Percentiles rank a stretch among this genome's conserved stretches.
Conservation (phyloP, 2,113 vertebrate genomes). For the Lichenostomus cassidix region DNA sequence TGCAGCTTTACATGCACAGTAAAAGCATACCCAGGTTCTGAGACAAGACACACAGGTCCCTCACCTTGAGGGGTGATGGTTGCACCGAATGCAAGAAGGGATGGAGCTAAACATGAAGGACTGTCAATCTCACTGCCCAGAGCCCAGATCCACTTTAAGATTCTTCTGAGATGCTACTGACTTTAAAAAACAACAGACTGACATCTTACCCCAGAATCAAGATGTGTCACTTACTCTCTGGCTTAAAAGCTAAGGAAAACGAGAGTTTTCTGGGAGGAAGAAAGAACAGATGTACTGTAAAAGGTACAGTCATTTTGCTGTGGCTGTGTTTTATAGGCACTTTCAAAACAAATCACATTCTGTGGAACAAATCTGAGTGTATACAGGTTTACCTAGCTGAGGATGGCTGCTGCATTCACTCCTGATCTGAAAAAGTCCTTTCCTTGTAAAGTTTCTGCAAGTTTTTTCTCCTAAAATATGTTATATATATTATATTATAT, state of each 20-base stretch:
- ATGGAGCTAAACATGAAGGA: neutral
- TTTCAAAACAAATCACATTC: neutral
- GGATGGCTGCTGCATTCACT: neutral
- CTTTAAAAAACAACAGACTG: neutral
- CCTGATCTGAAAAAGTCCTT: neutral
- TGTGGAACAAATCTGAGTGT: neutral
- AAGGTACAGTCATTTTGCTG: neutral
- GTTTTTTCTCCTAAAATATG: neutral
- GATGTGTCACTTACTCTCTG: neutral
- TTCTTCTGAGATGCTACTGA: neutral
- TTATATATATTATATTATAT: too few relatives aligned
- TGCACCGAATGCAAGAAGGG: fast-evolving
- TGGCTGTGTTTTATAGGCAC: neutral
- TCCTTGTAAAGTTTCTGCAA: neutral
- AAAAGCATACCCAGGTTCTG: neutral
- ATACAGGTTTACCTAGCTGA: neutral
- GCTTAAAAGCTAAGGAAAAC: neutral
- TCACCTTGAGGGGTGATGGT: neutral
- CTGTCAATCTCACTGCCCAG: neutral
- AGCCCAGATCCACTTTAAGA: neutral
- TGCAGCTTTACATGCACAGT: neutral
- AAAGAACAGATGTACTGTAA: neutral
- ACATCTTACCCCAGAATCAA: neutral
- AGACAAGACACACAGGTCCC: fast-evolving
- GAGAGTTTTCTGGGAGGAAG: neutral